Evolutionary conservation across 2,113 vertebrate genomes (phyloP).

Genomic region (Catharus minimus): DNA sequence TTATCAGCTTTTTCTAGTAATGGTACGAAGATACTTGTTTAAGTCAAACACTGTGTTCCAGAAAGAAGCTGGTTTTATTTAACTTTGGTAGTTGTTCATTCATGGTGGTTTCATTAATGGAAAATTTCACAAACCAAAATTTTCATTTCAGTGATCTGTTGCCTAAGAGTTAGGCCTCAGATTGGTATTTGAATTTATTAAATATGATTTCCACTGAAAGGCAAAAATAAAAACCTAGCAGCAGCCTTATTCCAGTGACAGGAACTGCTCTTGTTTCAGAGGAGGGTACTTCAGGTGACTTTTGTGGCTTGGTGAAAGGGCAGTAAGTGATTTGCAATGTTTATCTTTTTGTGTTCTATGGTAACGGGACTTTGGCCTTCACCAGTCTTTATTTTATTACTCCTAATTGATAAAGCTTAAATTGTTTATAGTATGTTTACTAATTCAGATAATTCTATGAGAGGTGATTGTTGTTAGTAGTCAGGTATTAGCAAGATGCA

Average conservation of each 20-base stretch:
- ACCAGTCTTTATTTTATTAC: background rate
- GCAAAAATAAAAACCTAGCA: background rate
- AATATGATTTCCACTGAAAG: background rate
- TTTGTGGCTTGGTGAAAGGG: background rate
- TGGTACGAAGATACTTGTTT: background rate
- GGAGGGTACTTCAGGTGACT: background rate
- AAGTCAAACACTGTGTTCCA: background rate
- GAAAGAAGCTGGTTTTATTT: background rate
- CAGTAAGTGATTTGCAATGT: background rate
- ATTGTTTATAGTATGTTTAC: background rate
- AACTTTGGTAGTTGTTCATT: background rate
- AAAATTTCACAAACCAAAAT: background rate
- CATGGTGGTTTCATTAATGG: background rate
- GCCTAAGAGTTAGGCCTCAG: background rate
- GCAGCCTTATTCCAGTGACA: background rate
- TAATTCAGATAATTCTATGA: background rate
- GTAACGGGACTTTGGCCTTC: slow-evolving; percentile 8
- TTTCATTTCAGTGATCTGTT: background rate
- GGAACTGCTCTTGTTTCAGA: background rate
- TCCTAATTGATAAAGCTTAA: background rate
- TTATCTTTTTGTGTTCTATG: slow-evolving; percentile 8
- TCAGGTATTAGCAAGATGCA: background rate
- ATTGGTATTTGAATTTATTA: background rate
- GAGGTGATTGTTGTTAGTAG: background rate
- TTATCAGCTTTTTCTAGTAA: background rate